Evolutionary conservation across 2,113 vertebrate genomes (phyloP).

Genomic region (Podilymbus podiceps): DNA sequence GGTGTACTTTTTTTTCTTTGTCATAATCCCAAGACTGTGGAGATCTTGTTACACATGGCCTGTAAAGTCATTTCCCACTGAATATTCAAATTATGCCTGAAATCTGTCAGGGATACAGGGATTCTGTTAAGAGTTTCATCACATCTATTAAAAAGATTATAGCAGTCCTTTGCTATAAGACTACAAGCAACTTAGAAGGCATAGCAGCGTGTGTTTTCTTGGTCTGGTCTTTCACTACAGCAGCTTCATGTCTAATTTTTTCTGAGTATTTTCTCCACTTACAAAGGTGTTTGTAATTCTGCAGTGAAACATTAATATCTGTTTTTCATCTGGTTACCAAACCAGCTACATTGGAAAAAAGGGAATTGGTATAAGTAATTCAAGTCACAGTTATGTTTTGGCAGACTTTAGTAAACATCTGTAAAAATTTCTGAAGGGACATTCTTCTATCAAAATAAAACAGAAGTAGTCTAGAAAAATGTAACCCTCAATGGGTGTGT

Average conservation of each 20-base stretch:
- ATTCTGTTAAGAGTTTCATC: background rate
- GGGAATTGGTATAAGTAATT: background rate
- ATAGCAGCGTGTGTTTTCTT: background rate
- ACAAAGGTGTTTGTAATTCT: background rate
- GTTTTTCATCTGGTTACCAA: background rate
- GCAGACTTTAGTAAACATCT: background rate
- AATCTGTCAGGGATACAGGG: background rate
- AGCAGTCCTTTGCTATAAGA: background rate
- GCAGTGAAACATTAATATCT: background rate
- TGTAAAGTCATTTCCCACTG: background rate
- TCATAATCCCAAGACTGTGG: background rate
- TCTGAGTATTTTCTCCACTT: background rate
- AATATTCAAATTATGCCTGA: background rate
- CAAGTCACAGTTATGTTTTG: background rate
- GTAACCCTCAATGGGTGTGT: background rate
- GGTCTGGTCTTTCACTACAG: background rate
- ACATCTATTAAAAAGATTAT: background rate
- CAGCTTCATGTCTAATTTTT: background rate
- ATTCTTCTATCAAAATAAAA: background rate
- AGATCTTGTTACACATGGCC: background rate
- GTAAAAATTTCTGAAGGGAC: background rate
- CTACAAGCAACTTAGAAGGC: background rate
- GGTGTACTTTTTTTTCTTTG: background rate
- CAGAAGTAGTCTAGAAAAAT: background rate
- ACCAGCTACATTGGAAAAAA: background rate